phyloP scores from a whole-genome alignment of 2,888 invertebrate genomes.

The Drosophila picticornis region DNA sequence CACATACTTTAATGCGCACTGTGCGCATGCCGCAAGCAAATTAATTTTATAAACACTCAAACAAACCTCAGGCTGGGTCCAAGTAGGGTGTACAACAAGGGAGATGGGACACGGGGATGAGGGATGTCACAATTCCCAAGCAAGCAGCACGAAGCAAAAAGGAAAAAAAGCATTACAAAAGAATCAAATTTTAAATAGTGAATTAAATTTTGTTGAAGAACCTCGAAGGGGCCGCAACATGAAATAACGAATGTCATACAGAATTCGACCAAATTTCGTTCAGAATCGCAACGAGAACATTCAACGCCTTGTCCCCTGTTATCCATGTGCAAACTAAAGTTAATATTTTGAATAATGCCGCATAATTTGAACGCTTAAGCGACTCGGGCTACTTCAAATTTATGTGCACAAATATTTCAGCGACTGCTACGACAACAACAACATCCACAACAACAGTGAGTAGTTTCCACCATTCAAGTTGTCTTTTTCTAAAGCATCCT shows the following conservation, averaged over 20 bases:
- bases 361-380: slow-evolving; percentile 73
- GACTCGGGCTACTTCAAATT: slow-evolving; percentile 56
- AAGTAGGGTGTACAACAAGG: neutral
- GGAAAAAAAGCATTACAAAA: slow-evolving; percentile 25
- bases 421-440: slow-evolving; percentile 21
- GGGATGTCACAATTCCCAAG: slow-evolving; percentile 18
- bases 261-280: slow-evolving; percentile 13
- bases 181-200: slow-evolving; percentile 42
- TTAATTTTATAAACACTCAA: slow-evolving; percentile 73
- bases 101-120: neutral
- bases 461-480: slow-evolving; percentile 33
- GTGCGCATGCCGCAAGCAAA: slow-evolving; percentile 60
- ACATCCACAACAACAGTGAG: neutral
- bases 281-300: slow-evolving; percentile 13
- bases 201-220: slow-evolving; percentile 61
- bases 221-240: slow-evolving; percentile 15
- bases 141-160: slow-evolving; percentile 22
- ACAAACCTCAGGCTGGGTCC: slow-evolving; percentile 52
- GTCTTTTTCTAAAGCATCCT: slow-evolving; percentile 21
- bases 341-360: slow-evolving; percentile 74
- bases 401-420: slow-evolving; percentile 61
- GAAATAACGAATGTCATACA: slow-evolving; percentile 23
- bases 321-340: slow-evolving; percentile 58
- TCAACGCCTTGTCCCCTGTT: slow-evolving; percentile 19
- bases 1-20: slow-evolving; percentile 22